Evolutionary conservation across 2,797 vertebrate species (phyloP).

Genomic region (Mareca strepera): DNA sequence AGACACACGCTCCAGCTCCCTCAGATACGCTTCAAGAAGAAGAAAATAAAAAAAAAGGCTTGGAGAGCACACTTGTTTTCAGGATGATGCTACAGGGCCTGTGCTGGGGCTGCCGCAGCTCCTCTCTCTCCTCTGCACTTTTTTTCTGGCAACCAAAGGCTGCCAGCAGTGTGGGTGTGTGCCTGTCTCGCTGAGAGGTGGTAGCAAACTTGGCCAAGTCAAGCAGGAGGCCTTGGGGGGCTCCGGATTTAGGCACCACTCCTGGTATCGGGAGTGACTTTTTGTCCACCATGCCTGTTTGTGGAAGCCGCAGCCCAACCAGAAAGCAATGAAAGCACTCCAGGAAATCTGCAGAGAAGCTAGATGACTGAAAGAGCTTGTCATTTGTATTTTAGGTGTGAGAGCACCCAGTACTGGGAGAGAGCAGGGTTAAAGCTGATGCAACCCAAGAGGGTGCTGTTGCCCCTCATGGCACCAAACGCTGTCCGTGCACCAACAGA

Average conservation of each 20-base stretch:
- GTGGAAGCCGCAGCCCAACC: background rate
- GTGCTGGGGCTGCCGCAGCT: background rate
- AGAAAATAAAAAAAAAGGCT: accelerated
- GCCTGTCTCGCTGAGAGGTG: background rate
- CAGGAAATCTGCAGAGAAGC: background rate
- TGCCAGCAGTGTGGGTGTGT: accelerated
- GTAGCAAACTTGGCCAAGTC: background rate
- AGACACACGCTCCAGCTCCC: background rate
- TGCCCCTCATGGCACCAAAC: background rate
- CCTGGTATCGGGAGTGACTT: background rate
- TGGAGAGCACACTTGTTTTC: background rate
- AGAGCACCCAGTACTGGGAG: background rate
- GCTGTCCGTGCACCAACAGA: background rate
- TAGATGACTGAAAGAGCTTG: background rate
- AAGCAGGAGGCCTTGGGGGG: background rate
- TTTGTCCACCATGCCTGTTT: background rate
- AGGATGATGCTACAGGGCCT: background rate
- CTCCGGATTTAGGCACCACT: background rate
- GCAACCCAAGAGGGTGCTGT: accelerated
- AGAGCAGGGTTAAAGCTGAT: background rate
- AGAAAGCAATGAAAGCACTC: background rate
- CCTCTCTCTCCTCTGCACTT: background rate
- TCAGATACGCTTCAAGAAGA: accelerated
- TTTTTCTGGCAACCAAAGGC: background rate
- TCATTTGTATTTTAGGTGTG: background rate